Percentiles rank a stretch among this genome's conserved stretches.
Evolutionary conservation across 2,797 vertebrate genomes (phyloP).

Genomic region (Semaprochilodus insignis): DNA sequence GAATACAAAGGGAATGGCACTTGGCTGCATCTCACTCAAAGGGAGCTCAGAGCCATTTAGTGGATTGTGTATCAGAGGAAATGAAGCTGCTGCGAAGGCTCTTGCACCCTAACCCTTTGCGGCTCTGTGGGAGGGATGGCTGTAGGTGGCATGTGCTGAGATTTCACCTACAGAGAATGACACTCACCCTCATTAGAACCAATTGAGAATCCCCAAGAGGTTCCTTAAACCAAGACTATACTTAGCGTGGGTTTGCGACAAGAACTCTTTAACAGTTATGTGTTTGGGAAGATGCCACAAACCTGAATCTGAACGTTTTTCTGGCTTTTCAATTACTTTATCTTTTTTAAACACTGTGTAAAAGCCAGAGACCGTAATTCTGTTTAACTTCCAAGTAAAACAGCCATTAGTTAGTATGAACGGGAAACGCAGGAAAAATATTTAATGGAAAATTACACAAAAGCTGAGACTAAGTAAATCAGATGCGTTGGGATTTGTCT

Average conservation of each 20-base stretch:
- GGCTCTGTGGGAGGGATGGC: slow-evolving; percentile 25
- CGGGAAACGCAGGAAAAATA: too few relatives aligned
- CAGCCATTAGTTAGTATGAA: too few relatives aligned
- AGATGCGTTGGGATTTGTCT: too few relatives aligned
- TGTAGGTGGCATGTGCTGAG: slow-evolving; percentile 36
- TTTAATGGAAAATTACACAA: too few relatives aligned
- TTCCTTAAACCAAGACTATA: slow-evolving; percentile 23
- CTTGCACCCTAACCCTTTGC: slow-evolving; percentile 12
- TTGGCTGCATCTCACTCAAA: slow-evolving; percentile 43
- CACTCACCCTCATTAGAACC: slow-evolving; percentile 37
- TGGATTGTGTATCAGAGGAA: slow-evolving; percentile 31
- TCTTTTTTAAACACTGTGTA: too few relatives aligned
- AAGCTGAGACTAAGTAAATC: too few relatives aligned
- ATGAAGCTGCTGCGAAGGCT: slow-evolving; percentile 19
- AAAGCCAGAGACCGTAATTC: background rate
- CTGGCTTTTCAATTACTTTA: background rate
- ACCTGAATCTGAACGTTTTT: background rate
- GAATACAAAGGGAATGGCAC: slow-evolving; percentile 43
- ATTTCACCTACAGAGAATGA: slow-evolving; percentile 37
- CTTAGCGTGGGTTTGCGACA: slow-evolving; percentile 29
- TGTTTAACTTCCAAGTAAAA: too few relatives aligned
- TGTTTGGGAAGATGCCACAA: background rate
- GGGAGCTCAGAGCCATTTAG: slow-evolving; percentile 33
- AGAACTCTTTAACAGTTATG: background rate
- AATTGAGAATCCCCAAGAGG: slow-evolving; percentile 25